Conservation (phyloP, 2,113 vertebrate genomes). For the Pomatorhinus ruficollis region DNA sequence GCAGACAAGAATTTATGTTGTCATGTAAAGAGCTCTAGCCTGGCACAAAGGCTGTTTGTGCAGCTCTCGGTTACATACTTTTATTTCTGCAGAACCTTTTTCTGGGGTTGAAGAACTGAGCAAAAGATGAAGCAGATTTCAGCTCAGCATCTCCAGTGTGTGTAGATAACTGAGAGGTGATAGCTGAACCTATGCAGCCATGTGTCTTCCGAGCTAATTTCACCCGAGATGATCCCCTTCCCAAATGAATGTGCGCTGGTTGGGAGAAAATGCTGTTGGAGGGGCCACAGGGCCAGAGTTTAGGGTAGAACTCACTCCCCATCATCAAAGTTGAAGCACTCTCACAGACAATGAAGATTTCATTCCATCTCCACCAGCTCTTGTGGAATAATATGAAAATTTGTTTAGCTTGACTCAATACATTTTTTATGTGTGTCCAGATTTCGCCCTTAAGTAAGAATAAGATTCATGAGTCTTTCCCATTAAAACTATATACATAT, state of each 20-base stretch:
- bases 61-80: background rate
- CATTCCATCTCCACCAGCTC: background rate
- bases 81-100: background rate
- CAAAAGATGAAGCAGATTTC: background rate
- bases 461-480: background rate
- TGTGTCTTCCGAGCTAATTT: fast-evolving
- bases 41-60: background rate
- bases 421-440: background rate
- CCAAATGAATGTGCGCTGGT: background rate
- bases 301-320: background rate
- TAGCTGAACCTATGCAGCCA: background rate
- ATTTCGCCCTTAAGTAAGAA: background rate
- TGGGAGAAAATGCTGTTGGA: background rate
- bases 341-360: background rate
- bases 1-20: background rate
- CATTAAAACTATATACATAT: background rate
- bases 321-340: background rate
- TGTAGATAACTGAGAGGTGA: background rate
- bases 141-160: background rate
- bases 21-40: background rate
- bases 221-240: background rate
- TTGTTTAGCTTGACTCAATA: background rate
- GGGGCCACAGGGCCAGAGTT: background rate
- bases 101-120: background rate
- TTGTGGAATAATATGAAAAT: background rate